Evolutionary conservation across 2,888 invertebrate genomes (phyloP).

Genomic region (Aspidiotus destructor): DNA sequence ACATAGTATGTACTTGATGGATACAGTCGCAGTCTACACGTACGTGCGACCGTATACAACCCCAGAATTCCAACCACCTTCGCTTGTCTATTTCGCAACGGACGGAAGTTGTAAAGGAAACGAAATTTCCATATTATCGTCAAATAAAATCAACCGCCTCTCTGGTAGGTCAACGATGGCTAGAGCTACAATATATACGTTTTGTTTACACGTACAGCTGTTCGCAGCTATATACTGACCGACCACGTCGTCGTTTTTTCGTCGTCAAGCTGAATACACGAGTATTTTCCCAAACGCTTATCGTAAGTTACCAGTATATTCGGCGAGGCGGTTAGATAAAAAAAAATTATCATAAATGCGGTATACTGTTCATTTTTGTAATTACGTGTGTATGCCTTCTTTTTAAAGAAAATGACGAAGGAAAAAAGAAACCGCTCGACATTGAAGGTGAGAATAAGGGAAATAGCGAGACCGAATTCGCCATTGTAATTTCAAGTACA

Average conservation of each 20-base stretch:
- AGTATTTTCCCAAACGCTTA: no score
- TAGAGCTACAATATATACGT: slow-evolving; percentile 7
- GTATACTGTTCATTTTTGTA: slow-evolving; percentile 2
- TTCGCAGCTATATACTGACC: background rate
- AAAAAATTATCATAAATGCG: background rate
- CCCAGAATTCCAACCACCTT: slow-evolving; percentile 34
- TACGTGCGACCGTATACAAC: slow-evolving; percentile 3
- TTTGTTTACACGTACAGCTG: background rate
- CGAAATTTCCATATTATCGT: slow-evolving; percentile 35
- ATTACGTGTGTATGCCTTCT: background rate
- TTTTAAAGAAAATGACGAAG: no score
- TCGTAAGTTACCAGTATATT: no score
- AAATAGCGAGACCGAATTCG: no score
- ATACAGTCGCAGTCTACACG: no score
- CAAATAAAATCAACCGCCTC: slow-evolving; percentile 26
- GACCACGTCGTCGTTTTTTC: no score
- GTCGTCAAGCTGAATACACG: no score
- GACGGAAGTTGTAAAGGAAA: slow-evolving; percentile 37
- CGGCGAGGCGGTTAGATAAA: background rate
- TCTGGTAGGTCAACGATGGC: slow-evolving; percentile 36
- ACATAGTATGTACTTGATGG: no score
- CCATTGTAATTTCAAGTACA: no score
- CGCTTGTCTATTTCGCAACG: slow-evolving; percentile 37
- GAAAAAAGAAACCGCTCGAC: no score
- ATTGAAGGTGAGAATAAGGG: no score